Evolutionary conservation across 2,888 invertebrate genomes (phyloP), one percentile per base, ranked within the genome.

Genomic region (Phytoseiulus persimilis): DNA sequence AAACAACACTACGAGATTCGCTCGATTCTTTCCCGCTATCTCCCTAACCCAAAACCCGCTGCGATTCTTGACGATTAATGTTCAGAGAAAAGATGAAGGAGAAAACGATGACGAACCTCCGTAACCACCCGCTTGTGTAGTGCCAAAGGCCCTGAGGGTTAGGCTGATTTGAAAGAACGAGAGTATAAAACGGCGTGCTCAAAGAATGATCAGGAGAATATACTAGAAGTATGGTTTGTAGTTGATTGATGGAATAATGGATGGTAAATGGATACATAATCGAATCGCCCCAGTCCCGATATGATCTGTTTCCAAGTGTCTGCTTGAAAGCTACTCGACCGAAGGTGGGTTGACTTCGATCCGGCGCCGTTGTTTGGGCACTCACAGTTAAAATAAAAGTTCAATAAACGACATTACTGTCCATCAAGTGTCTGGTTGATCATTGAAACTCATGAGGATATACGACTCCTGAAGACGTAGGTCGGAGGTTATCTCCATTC

Each of bases 61-160:
- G 23, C 65, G 65, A 65, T 65, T 28, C 65, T 65, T 18, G 65
- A 65, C 2, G 65, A 23, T 65, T 65, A 6, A 1, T 23, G 2
- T 65, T 23, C 65, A 65, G 9, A 65, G 18, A 28, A 65, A 23
- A 11, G 46, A 46, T 46, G 46, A 6, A 11, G 46, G 14, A 46
- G 9, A 14, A 18, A 65, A 6, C 65, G 65, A 65, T 28, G 28
- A 65, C 65, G 28, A 65, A 65, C 65, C 65, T 65, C 65, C 65
- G 18, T 65, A 65, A 65, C 65, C 65, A 65, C 14, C 65, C 65
- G 65, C 65, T 65, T 87, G 87, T 87, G 33, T 87, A 87, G 87
- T 87, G 87, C 87, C 87, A 87, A 87, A 87, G 87, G 23, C 87
- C 87, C 45, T 28, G 65, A 28, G 65, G 65, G 65, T 65, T 23